Percentiles rank a stretch among this genome's conserved stretches.
phyloP scores from a whole-genome alignment of 2,113 vertebrate genomes.

The Cacatua alba region DNA sequence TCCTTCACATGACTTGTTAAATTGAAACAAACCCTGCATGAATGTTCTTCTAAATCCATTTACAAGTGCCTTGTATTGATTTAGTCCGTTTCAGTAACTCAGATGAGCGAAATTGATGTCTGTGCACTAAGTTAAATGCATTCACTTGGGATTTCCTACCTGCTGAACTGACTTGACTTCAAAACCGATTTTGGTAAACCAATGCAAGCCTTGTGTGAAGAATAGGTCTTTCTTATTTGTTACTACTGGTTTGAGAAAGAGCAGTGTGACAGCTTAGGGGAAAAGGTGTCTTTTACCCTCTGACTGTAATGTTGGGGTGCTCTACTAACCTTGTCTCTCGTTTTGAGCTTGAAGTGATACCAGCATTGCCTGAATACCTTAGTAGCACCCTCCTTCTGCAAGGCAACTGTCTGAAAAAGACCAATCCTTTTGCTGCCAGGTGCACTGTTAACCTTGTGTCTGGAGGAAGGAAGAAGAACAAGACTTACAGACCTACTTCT shows the following conservation, averaged over 20 bases:
- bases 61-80: conserved; percentile 56
- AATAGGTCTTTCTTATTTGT: background rate
- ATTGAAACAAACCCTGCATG: conserved; percentile 17
- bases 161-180: background rate
- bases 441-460: background rate
- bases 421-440: background rate
- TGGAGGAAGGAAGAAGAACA: background rate
- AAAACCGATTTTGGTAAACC: conserved; percentile 9
- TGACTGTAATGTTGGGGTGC: background rate
- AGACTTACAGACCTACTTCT: background rate
- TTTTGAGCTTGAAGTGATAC: background rate
- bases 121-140: background rate
- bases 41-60: conserved; percentile 30
- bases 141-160: conserved; percentile 16
- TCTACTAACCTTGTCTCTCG: background rate
- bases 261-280: background rate
- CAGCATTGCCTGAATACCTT: background rate
- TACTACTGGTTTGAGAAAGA: background rate
- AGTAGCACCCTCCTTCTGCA: background rate
- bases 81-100: conserved; percentile 23
- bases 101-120: conserved; percentile 37
- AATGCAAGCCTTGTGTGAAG: background rate
- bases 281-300: background rate
- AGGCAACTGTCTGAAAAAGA: background rate
- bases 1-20: background rate